Evolutionary conservation across 2,888 invertebrate genomes (phyloP).

Genomic region (Sarcophaga rosellei): DNA sequence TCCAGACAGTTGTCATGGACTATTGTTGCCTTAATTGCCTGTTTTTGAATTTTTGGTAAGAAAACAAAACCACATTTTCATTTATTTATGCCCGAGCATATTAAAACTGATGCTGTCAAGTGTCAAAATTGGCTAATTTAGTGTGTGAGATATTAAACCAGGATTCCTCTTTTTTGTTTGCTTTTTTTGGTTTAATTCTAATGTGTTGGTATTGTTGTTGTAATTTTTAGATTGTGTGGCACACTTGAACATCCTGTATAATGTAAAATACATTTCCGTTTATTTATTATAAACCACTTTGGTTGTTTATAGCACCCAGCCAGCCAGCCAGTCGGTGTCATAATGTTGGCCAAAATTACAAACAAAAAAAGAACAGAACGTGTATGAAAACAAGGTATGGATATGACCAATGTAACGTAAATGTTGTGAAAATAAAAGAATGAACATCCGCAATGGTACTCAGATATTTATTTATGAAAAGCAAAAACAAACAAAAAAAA

Average conservation of each 20-base stretch:
- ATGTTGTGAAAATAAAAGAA: conserved; percentile 30
- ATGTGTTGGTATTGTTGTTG: conserved; percentile 30
- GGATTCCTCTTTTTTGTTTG: not conserved
- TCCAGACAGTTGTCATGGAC: not conserved
- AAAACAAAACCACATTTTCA: conserved; percentile 22
- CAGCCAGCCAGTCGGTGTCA: conserved; percentile 22
- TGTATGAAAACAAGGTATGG: not conserved
- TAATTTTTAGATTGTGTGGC: conserved; percentile 64
- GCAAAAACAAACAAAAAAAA: conserved; percentile 1
- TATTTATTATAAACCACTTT: conserved; percentile 58
- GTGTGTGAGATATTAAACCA: conserved; percentile 56
- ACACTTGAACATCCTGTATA: conserved; percentile 66
- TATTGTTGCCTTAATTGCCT: not conserved
- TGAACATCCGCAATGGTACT: conserved; percentile 54
- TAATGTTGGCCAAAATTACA: conserved; percentile 39
- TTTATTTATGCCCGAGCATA: conserved; percentile 19
- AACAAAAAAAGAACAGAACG: not conserved
- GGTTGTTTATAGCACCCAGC: not conserved
- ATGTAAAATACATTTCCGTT: conserved; percentile 63
- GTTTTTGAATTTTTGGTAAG: not conserved
- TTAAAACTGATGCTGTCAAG: conserved; percentile 32
- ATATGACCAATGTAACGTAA: conserved; percentile 5
- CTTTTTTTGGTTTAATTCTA: not conserved
- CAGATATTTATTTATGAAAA: not conserved
- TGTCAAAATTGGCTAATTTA: conserved; percentile 59